Base-by-base conservation (phyloP, 1,140 invertebrate genomes). In the Babylonia areolata region DNA sequence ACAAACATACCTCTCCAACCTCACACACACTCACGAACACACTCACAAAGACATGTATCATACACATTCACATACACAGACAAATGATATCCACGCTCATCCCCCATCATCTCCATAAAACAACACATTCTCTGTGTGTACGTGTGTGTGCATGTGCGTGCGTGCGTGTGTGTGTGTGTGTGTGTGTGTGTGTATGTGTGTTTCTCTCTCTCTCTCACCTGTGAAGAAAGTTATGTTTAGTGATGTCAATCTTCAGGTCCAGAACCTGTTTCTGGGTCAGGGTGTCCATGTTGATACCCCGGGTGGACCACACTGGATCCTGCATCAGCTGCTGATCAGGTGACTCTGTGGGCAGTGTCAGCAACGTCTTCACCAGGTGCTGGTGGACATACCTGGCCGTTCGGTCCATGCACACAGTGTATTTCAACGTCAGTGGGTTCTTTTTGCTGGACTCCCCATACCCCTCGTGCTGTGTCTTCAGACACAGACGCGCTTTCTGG, bases 271-370 rank as follows among this genome's bases (percentile, higher is more conserved):
- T 86, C 73, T 97, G 96, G 89, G 96, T 96, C 1, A 98, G 96
- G 15, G 90, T 87, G 90, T 69, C 96, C 96, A 91, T 96, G 97
- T 90, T 96, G 95, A 2, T 96, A 96, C 97, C 97, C 98, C 87
- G 3, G 0, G 98, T 99, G 0, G 97, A 98, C 97, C 98, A 99
- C 85, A 98, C 96, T 0, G 97, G 97, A 92, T 97, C 94, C 23
- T 93, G 93, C 11, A 98, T 95, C 95, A 98, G 97, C 42, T 94
- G 94, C 75, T 96, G 94, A 90, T 97, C 96, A 0, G 97, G 97
- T 75, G 95, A 93, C 35, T 54, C 87, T 81, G 58, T 84, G 3
- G 93, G 92, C 11, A 81, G 78, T 75, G 85, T 78, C 84, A 91
- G 90, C 69, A 88, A 88, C 23, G 85, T 90, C 58, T 84, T 87